Evolutionary conservation across 2,888 invertebrate species (phyloP).

Genomic region (Protonemura montana): DNA sequence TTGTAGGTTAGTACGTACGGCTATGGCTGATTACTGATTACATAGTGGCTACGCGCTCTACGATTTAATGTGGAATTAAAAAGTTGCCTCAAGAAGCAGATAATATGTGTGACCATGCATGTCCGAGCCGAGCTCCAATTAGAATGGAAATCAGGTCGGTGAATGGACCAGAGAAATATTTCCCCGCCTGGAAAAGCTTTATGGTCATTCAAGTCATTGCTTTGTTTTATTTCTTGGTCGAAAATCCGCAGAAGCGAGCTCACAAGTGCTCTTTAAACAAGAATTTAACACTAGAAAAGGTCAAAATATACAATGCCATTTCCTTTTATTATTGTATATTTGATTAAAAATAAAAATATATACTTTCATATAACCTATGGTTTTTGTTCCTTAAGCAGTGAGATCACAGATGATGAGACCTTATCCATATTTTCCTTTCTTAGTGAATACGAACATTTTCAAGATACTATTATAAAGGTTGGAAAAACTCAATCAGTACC

Average conservation of each 20-base stretch:
- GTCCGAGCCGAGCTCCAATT: not conserved
- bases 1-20: not conserved
- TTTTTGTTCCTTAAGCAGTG: not conserved
- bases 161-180: not conserved
- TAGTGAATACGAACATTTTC: too few species aligned
- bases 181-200: not conserved
- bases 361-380: too few species aligned
- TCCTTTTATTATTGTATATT: not conserved
- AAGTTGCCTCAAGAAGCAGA: not conserved
- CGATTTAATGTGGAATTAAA: not conserved
- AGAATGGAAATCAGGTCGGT: not conserved
- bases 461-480: too few species aligned
- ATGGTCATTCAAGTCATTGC: too few species aligned
- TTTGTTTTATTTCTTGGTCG: not conserved
- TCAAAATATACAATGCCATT: not conserved
- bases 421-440: too few species aligned
- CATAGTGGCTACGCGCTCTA: not conserved
- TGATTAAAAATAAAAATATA: not conserved
- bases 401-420: too few species aligned
- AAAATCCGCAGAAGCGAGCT: not conserved
- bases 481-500: too few species aligned
- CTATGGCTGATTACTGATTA: not conserved
- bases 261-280: not conserved
- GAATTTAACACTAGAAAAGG: not conserved
- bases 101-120: not conserved